Conservation (phyloP, 1,140 invertebrate species). For the Drosophila busckii region DNA sequence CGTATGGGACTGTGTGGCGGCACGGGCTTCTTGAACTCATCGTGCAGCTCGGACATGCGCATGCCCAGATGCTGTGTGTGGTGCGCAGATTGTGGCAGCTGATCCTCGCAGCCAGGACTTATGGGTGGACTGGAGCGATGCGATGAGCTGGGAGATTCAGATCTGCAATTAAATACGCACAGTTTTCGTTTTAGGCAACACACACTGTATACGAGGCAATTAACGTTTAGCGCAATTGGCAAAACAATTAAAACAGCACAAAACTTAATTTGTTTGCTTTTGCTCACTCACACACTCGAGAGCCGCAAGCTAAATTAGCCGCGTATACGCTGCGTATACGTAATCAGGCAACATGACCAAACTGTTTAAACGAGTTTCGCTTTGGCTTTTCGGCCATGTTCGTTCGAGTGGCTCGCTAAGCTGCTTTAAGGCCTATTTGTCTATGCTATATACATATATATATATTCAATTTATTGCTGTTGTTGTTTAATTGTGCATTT, state of each 20-base stretch:
- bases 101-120: constrained; percentile 78
- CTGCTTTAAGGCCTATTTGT: constrained; percentile 58
- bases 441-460: too few species aligned
- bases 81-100: constrained; percentile 42
- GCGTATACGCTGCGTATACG: constrained; percentile 50
- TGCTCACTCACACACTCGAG: constrained; percentile 40
- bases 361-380: constrained; percentile 9
- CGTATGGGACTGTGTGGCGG: constrained; percentile 72
- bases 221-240: constrained; percentile 44
- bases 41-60: constrained; percentile 66
- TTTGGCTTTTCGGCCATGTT: constrained; percentile 53
- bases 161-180: constrained; percentile 39
- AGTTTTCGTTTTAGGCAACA: too few species aligned
- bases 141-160: constrained; percentile 77
- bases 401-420: constrained; percentile 61
- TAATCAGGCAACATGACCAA: constrained; percentile 55
- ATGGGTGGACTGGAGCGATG: constrained; percentile 78
- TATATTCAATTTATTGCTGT: too few species aligned
- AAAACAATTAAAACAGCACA: constrained; percentile 56
- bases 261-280: constrained; percentile 68
- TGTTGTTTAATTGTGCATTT: too few species aligned
- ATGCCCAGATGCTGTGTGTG: constrained; percentile 59
- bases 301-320: constrained; percentile 15
- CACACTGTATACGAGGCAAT: constrained; percentile 47
- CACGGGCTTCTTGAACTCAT: constrained; percentile 77